phyloP scores from a whole-genome alignment of 2,797 vertebrate genomes.

The Platalea minor region DNA sequence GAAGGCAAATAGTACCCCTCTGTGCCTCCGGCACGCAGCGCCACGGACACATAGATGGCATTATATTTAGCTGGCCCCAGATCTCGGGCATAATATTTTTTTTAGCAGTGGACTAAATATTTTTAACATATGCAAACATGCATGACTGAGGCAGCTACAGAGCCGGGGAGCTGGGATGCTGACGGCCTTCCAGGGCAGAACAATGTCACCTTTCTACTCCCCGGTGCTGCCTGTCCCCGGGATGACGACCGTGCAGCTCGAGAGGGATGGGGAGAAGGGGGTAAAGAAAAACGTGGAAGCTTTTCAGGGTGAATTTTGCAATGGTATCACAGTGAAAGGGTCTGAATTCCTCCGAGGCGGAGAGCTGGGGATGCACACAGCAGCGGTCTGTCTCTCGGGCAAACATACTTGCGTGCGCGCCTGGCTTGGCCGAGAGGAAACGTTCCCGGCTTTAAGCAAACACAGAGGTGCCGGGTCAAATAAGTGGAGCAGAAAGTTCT shows the following conservation, averaged over 20 bases:
- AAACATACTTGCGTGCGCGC: not conserved
- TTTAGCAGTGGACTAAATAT: slow-evolving; percentile 71
- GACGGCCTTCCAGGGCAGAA: not conserved
- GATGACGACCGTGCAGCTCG: not conserved
- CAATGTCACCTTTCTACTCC: slow-evolving; percentile 57
- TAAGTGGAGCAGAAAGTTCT: slow-evolving; percentile 49
- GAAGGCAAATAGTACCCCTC: slow-evolving; percentile 23
- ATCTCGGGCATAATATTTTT: slow-evolving; percentile 64
- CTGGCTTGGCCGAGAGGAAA: not conserved
- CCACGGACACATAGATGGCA: slow-evolving; percentile 57
- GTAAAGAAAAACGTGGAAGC: not conserved
- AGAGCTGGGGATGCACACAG: not conserved
- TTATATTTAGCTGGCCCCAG: slow-evolving; percentile 65
- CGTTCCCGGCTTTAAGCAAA: not conserved
- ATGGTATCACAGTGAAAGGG: rapidly evolving
- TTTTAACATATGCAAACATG: slow-evolving; percentile 70
- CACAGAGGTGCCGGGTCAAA: not conserved
- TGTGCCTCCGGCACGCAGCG: slow-evolving; percentile 8
- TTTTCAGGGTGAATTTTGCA: not conserved
- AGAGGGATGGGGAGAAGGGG: not conserved
- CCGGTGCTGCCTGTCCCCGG: not conserved
- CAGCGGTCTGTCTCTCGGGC: not conserved
- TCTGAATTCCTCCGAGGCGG: not conserved
- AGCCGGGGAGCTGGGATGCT: not conserved
- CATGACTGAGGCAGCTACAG: slow-evolving; percentile 56